These are phyloP conservation scores for Harpagifer antarcticus DNA, from an alignment of 2,797 vertebrate species.

Conservation along the genomic window DNA sequence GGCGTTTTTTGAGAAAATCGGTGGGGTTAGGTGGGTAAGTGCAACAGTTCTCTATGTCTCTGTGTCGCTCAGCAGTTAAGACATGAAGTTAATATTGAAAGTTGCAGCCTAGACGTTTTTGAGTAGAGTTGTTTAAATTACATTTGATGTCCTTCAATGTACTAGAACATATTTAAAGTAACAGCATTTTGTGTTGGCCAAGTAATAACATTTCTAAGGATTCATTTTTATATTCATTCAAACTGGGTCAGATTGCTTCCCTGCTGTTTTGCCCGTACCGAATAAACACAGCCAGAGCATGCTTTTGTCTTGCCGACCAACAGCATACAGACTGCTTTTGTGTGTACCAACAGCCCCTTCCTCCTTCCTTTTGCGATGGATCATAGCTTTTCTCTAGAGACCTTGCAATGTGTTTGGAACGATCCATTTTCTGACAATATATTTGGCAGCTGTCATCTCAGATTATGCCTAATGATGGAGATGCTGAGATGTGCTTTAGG, in stretches of 20 bases:
- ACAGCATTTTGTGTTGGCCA: background rate
- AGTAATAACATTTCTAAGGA: constrained; percentile 12
- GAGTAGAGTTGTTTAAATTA: constrained; percentile 11
- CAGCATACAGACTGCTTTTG: constrained; percentile 39
- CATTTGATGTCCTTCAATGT: constrained; percentile 4
- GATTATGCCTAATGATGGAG: constrained; percentile 59
- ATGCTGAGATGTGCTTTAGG: constrained; percentile 39
- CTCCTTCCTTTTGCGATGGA: constrained; percentile 47
- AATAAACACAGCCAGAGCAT: constrained; percentile 20
- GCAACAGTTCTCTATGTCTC: background rate
- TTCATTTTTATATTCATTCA: constrained; percentile 28
- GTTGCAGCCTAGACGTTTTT: no score
- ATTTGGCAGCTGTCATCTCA: constrained; percentile 58
- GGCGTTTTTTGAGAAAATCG: constrained; percentile 95
- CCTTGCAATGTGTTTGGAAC: constrained; percentile 37
- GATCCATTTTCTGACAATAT: constrained; percentile 64
- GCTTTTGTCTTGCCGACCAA: constrained; percentile 24
- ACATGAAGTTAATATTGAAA: background rate
- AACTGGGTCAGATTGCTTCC: constrained; percentile 40
- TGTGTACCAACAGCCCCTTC: constrained; percentile 41
- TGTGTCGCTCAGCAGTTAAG: no score
- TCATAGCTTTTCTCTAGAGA: constrained; percentile 43
- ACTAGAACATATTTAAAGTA: background rate
- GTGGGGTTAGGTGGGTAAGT: constrained; percentile 96
- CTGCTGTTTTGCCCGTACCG: constrained; percentile 37